A percentile compares a stretch with the other conserved stretches of the same genome.
These are phyloP conservation scores for Elaphurus davidianus DNA, from an alignment of 2,113 vertebrate species.

Conservation along the genomic window DNA sequence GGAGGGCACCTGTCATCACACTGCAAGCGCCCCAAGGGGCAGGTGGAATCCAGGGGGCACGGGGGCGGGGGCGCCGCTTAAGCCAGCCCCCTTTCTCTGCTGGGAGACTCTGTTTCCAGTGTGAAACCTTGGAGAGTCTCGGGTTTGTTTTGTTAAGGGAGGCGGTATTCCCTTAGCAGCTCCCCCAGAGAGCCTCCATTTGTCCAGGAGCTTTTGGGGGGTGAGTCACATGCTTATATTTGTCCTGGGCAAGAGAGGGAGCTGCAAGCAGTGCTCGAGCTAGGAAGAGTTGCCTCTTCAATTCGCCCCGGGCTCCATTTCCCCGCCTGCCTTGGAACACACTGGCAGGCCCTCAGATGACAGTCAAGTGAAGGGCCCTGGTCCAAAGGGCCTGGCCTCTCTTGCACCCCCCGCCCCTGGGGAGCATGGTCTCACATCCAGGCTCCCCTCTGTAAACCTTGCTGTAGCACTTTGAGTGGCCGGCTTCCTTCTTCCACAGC, in stretches of 20 bases:
- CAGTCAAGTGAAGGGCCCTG: background rate
- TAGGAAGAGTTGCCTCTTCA: background rate
- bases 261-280: background rate
- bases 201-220: constrained; percentile 24
- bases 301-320: constrained; percentile 16
- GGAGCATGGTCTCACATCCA: background rate
- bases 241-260: background rate
- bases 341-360: background rate
- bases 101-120: background rate
- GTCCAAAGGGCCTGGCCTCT: background rate
- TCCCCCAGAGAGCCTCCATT: constrained; percentile 30
- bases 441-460: background rate
- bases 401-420: background rate
- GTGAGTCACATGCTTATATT: background rate
- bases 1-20: constrained; percentile 72
- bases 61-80: background rate
- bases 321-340: background rate
- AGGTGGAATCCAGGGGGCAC: constrained; percentile 14
- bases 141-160: constrained; percentile 60
- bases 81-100: background rate
- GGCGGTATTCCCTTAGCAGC: constrained; percentile 44
- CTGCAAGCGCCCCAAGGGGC: constrained; percentile 32
- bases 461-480: background rate
- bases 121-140: constrained; percentile 38
- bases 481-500: background rate